Base-by-base conservation (phyloP, 2,888 invertebrate genomes). In the Rhagonycha fulva region DNA sequence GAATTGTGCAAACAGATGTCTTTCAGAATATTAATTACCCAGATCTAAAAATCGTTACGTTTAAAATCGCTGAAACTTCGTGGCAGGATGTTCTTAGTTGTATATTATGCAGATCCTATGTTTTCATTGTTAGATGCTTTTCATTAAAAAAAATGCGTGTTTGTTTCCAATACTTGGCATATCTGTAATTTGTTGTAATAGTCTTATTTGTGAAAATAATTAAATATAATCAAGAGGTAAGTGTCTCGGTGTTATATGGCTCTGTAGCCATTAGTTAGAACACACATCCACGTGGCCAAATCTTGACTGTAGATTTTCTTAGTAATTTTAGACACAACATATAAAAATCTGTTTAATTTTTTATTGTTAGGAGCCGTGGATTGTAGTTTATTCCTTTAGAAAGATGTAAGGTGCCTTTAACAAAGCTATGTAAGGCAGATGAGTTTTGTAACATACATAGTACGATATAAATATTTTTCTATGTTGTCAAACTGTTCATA, bases 391-490 rank as follows among this genome's bases (percentile, higher is more conserved):
- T 74, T 67, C 71, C 24, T 83, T 83, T 82, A 82, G 82, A 83
- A 84, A 84, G 86, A 85, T 87, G 88, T 88, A 86, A 87, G 88
- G 89, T 89, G 89, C 89, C 89, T 89, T 76, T 89, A 88, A 85
- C 86, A 86, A 86, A 84, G 85, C 85, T 91, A 91, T 90, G 90
- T 92, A 92, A 91, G 91, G 89, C 88, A 87, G 90, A 90, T 91
- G 91, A 91, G 89, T 92, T 92, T 92, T 92, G 91, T 92, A 92
- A 91, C 90, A 47, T 47, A 47, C 47, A 91, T 90, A 89, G 87
- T 87, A 87, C 26, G 26, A 66, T 87, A 88, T 91, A 91, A 91
- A 91, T 91, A 92, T 92, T 92, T 92, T 91, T 92, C 91, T 92
- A 92, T 92, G 92, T 92, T 92, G 87, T 88, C 87, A 87, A 87